These are phyloP conservation scores for Arnoldichthys spilopterus DNA, from an alignment of 2,797 vertebrate genomes.

Conservation along the genomic window DNA sequence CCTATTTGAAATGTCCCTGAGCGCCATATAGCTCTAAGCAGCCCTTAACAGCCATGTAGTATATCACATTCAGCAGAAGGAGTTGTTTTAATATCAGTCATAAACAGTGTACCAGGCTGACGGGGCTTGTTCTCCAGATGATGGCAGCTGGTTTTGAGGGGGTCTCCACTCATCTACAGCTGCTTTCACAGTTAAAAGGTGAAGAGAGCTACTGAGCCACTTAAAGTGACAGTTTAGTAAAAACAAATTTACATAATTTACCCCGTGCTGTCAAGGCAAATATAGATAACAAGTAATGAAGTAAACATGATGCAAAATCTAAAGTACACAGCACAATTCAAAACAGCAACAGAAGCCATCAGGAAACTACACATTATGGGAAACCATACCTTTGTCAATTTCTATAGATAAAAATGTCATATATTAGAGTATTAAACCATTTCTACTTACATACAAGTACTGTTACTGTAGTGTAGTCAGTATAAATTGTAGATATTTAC, in stretches of 20 bases:
- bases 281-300: too few species aligned
- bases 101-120: constrained; percentile 73
- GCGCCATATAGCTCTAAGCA: constrained; percentile 60
- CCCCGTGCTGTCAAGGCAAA: background rate
- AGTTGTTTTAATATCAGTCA: constrained; percentile 67
- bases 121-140: constrained; percentile 64
- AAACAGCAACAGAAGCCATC: background rate
- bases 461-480: too few species aligned
- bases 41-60: constrained; percentile 51
- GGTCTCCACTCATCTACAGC: background rate
- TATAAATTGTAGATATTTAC: too few species aligned
- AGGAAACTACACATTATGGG: background rate
- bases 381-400: background rate
- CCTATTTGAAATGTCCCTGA: constrained; percentile 68
- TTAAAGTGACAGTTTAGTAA: background rate
- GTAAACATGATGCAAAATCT: too few species aligned
- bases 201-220: background rate
- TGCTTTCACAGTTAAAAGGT: constrained; percentile 31
- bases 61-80: constrained; percentile 42
- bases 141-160: background rate
- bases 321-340: too few species aligned
- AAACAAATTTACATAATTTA: background rate
- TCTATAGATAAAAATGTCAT: background rate
- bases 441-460: too few species aligned
- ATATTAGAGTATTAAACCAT: too few species aligned